Evolutionary conservation across 2,888 invertebrate species (phyloP).

Genomic region (Agrilus cyanescens): DNA sequence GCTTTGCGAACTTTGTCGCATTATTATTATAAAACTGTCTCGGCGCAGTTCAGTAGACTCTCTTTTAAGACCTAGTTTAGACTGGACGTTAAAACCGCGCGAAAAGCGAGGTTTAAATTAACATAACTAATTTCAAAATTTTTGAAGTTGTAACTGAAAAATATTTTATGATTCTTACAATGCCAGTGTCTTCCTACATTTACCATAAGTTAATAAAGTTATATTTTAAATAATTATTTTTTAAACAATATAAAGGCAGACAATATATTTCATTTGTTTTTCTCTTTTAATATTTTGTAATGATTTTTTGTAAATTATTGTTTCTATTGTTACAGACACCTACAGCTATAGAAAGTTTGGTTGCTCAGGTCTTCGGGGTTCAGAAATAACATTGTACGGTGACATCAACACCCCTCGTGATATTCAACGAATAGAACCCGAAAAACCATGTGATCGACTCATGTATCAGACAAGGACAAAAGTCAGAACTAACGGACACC

Average conservation of each 20-base stretch:
- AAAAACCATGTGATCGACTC: conserved; percentile 17
- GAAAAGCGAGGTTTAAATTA: no score
- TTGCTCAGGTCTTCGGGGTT: conserved; percentile 39
- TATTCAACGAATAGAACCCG: conserved; percentile 18
- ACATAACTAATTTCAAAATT: no score
- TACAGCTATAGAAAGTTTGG: conserved; percentile 27
- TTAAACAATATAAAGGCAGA: not conserved
- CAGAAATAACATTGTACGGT: conserved; percentile 36
- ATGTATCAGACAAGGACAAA: conserved; percentile 36
- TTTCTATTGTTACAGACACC: not conserved
- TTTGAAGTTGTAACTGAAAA: no score
- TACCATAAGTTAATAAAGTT: not conserved
- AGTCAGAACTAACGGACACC: conserved; percentile 55
- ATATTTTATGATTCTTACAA: no score
- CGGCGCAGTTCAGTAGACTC: no score
- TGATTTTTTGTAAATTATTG: not conserved
- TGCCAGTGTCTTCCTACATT: conserved; percentile 9
- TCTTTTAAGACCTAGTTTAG: no score
- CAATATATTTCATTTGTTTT: not conserved
- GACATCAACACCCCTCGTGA: conserved; percentile 21
- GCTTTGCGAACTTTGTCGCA: not conserved
- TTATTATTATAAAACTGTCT: no score
- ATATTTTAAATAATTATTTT: not conserved
- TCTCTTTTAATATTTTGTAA: not conserved
- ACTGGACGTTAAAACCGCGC: no score